A percentile compares a stretch with the other conserved stretches of the same genome.
Conservation (phyloP, 2,888 invertebrate genomes). For the Alloscopus bannaensis region DNA sequence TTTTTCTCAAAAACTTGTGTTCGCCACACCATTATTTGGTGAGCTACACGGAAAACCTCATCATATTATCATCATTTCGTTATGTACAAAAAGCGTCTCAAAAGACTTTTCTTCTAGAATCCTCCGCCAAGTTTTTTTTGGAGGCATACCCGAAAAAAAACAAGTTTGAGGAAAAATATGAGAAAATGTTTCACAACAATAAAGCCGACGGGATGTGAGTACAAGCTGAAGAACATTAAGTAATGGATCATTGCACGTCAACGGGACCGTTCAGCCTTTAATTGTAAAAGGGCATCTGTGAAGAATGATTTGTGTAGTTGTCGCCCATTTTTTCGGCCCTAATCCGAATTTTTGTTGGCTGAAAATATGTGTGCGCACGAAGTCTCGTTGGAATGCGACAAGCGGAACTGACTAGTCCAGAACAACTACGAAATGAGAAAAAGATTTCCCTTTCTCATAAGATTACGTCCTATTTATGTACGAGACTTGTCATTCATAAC, state of each 20-base stretch:
- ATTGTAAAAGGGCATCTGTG: slow-evolving; percentile 26
- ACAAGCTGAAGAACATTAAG: slow-evolving; percentile 24
- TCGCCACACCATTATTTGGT: slow-evolving; percentile 8
- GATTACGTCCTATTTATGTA: neutral
- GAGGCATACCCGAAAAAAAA: slow-evolving; percentile 10
- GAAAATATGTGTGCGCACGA: neutral
- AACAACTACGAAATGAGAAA: neutral
- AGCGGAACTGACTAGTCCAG: neutral
- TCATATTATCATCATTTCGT: neutral
- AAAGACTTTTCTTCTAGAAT: neutral
- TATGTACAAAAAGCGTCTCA: neutral
- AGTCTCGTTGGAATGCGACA: neutral
- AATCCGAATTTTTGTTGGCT: neutral
- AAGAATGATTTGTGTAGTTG: slow-evolving; percentile 26
- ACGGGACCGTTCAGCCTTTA: slow-evolving; percentile 40
- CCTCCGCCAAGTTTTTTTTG: slow-evolving; percentile 17
- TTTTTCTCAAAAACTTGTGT: slow-evolving; percentile 11
- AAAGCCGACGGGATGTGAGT: slow-evolving; percentile 6
- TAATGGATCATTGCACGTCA: slow-evolving; percentile 57
- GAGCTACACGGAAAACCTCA: neutral
- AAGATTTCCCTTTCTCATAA: neutral
- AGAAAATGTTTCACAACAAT: neutral
- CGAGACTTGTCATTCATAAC: neutral
- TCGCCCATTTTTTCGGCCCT: slow-evolving; percentile 1
- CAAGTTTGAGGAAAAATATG: neutral